Evolutionary conservation across 1,140 invertebrate genomes (phyloP).

Genomic region (Nebria ingens): DNA sequence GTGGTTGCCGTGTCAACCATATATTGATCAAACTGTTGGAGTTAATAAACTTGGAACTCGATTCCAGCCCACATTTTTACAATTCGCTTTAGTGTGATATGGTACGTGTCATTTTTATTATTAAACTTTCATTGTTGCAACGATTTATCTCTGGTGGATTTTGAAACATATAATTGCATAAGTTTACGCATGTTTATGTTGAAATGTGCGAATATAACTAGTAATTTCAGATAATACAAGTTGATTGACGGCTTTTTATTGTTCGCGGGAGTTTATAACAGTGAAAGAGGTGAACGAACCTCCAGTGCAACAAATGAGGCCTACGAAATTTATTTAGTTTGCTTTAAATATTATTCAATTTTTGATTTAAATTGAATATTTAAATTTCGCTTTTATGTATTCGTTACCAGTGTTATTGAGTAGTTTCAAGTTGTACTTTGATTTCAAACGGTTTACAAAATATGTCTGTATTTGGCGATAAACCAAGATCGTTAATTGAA

Average conservation of each 20-base stretch:
- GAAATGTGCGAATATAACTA: neutral
- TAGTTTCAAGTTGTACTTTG: neutral
- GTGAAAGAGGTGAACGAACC: neutral
- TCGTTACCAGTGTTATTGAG: neutral
- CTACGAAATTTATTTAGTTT: neutral
- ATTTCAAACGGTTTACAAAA: neutral
- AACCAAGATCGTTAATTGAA: conserved; percentile 47
- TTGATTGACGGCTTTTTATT: neutral
- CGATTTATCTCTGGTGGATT: neutral
- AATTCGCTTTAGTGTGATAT: conserved; percentile 7
- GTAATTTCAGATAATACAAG: neutral
- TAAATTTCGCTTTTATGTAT: neutral
- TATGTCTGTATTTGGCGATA: conserved; percentile 22
- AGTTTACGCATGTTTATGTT: too few relatives aligned
- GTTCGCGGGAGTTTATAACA: neutral
- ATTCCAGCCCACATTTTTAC: conserved; percentile 19
- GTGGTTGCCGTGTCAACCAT: conserved; percentile 19
- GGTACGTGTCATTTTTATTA: neutral
- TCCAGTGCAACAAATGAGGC: neutral
- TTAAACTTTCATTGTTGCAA: neutral
- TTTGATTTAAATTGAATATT: neutral
- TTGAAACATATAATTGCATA: conserved; percentile 3
- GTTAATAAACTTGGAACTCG: conserved; percentile 13
- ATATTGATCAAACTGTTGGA: conserved; percentile 27
- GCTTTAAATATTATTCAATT: neutral